A percentile compares a stretch with the other conserved stretches of the same genome.
These are phyloP conservation scores for Macaria notata DNA, from an alignment of 2,888 invertebrate species.

Conservation along the genomic window DNA sequence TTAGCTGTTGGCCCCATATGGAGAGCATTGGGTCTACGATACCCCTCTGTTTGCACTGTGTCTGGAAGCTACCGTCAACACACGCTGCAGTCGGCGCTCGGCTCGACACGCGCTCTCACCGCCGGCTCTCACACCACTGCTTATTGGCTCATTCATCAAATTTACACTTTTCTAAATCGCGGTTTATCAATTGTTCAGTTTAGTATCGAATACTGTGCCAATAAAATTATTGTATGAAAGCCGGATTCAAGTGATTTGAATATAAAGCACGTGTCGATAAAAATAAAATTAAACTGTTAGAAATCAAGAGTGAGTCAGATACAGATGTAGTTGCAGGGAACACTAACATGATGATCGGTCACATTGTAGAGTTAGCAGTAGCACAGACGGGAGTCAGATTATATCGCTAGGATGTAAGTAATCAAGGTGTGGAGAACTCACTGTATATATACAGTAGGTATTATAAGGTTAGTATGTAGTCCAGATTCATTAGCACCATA, in stretches of 20 bases:
- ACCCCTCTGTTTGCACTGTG: constrained; percentile 96
- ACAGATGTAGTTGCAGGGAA: constrained; percentile 30
- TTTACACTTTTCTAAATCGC: no score
- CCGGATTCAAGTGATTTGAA: constrained; percentile 4
- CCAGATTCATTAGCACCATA: constrained; percentile 33
- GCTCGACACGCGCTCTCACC: constrained; percentile 35
- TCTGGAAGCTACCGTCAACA: constrained; percentile 88
- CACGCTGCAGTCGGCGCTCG: constrained; percentile 55
- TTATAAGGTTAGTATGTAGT: constrained; percentile 17
- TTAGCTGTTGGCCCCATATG: constrained; percentile 99
- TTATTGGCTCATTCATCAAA: no score
- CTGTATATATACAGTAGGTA: constrained; percentile 51
- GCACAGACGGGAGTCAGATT: constrained; percentile 39
- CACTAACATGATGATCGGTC: constrained; percentile 25
- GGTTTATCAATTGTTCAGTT: no score
- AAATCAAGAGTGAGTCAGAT: constrained; percentile 33
- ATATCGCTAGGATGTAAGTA: constrained; percentile 32
- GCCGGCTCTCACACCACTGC: no score
- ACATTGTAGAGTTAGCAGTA: constrained; percentile 34
- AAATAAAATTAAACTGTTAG: constrained; percentile 30
- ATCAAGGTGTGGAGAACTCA: constrained; percentile 37
- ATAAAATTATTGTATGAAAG: no score
- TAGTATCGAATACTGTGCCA: no score
- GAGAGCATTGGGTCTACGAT: constrained; percentile 99
- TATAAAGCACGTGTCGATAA: constrained; percentile 33